Conservation (phyloP, 2,113 vertebrate genomes). For the Nesogale talazaci region DNA sequence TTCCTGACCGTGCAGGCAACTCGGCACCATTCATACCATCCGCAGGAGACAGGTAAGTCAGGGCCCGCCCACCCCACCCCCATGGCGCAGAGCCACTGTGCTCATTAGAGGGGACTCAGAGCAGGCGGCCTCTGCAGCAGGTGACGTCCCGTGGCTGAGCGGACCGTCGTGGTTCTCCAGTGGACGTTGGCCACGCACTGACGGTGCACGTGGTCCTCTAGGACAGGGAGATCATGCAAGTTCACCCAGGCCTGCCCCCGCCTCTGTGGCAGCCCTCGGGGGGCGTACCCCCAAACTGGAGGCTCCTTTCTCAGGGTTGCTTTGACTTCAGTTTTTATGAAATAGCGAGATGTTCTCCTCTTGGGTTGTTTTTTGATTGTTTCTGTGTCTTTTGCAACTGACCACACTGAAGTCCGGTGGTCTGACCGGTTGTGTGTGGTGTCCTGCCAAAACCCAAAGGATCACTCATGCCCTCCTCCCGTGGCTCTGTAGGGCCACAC, state of each 20-base stretch:
- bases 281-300: fast-evolving
- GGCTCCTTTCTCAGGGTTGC: not conserved
- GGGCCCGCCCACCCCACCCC: not conserved
- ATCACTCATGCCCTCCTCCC: no score
- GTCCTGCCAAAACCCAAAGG: not conserved
- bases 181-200: fast-evolving
- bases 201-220: not conserved
- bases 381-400: not conserved
- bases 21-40: not conserved
- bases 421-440: not conserved
- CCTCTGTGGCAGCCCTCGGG: not conserved
- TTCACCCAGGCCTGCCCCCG: not conserved
- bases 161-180: not conserved
- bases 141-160: not conserved
- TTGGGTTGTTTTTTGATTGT: not conserved
- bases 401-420: not conserved
- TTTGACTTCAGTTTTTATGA: not conserved
- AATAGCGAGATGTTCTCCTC: not conserved
- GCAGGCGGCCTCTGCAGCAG: not conserved
- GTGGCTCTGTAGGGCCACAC: not conserved
- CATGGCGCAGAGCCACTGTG: not conserved
- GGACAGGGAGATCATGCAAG: not conserved
- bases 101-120: no score
- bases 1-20: constrained; percentile 92
- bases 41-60: constrained; percentile 70